phyloP scores from a whole-genome alignment of 1,140 invertebrate species.

The Araneus ventricosus region DNA sequence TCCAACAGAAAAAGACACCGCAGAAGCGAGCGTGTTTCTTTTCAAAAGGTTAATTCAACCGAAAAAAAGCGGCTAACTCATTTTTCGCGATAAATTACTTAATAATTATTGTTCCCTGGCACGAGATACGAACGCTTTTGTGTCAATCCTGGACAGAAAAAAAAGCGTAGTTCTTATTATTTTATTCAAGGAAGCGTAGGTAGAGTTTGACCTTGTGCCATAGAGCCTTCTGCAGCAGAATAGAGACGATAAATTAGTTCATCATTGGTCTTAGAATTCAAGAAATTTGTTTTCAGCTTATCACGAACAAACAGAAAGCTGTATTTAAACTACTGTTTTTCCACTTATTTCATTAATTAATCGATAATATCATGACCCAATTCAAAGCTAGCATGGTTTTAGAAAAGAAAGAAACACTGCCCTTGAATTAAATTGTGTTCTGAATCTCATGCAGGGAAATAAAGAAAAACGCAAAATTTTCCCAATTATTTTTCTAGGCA shows the following conservation, averaged over 20 bases:
- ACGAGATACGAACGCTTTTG: conserved; percentile 6
- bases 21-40: conserved; percentile 16
- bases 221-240: neutral
- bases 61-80: conserved; percentile 1
- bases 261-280: neutral
- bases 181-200: neutral
- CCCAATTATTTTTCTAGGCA: no score
- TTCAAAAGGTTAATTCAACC: conserved; percentile 42
- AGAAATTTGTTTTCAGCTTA: neutral
- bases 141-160: neutral
- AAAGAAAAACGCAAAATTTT: no score
- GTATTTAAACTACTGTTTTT: neutral
- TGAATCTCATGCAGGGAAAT: no score
- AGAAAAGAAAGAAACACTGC: no score
- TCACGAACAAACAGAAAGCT: neutral
- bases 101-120: conserved; percentile 35
- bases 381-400: no score
- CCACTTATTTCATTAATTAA: neutral
- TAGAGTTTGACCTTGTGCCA: neutral
- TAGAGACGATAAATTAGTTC: neutral
- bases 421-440: no score
- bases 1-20: conserved; percentile 20
- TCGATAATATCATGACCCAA: no score
- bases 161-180: neutral
- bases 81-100: conserved; percentile 41